Percentiles rank a stretch among this genome's conserved stretches.
phyloP scores from a whole-genome alignment of 2,113 vertebrate genomes.

The Colinus virginianus region DNA sequence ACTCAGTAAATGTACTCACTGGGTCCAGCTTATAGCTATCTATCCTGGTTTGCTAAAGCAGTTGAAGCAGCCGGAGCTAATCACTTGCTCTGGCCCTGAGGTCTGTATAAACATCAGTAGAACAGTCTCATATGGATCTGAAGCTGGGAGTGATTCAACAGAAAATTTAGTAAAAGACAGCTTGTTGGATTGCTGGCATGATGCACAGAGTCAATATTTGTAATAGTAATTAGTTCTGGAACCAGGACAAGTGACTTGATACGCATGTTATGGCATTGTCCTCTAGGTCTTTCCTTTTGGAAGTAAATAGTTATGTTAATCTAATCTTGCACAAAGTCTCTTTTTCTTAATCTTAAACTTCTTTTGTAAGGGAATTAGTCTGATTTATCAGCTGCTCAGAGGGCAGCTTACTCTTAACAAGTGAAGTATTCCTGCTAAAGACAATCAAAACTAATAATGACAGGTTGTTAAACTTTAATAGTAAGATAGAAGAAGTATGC shows the following conservation, averaged over 20 bases:
- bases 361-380: neutral
- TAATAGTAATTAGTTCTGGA: slow-evolving; percentile 58
- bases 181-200: slow-evolving; percentile 21
- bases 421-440: neutral
- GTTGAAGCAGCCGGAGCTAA: slow-evolving; percentile 36
- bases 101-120: slow-evolving; percentile 37
- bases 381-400: slow-evolving; percentile 13
- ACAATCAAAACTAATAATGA: neutral
- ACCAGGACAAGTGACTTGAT: slow-evolving; percentile 20
- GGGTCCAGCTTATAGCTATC: neutral
- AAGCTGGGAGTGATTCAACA: slow-evolving; percentile 38
- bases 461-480: neutral
- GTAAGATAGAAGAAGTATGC: neutral
- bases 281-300: slow-evolving; percentile 21
- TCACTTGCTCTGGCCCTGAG: slow-evolving; percentile 41
- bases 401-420: neutral
- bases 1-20: neutral
- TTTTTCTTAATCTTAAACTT: slow-evolving; percentile 14
- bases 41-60: neutral
- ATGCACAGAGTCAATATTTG: slow-evolving; percentile 50
- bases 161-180: neutral
- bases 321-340: slow-evolving; percentile 29
- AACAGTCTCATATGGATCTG: neutral
- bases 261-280: slow-evolving; percentile 10
- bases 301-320: slow-evolving; percentile 61